These are phyloP conservation scores for Cossypha caffra DNA, from an alignment of 2,797 vertebrate genomes.

Conservation along the genomic window DNA sequence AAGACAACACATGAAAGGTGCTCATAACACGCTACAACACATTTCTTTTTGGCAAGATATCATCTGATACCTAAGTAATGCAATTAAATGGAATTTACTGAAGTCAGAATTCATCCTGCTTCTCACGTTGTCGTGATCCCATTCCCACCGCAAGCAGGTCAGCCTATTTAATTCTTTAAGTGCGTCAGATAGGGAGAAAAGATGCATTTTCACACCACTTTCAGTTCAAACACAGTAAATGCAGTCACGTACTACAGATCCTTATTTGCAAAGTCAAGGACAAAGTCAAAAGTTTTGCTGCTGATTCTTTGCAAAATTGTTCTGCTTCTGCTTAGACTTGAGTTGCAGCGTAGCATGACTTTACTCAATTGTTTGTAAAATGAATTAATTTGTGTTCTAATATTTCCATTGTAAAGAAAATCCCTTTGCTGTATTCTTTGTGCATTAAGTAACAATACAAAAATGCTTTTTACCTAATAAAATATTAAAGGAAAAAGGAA, in stretches of 20 bases:
- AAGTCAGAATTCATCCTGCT: background rate
- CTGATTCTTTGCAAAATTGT: conserved; percentile 22
- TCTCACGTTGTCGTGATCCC: background rate
- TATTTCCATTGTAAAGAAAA: conserved; percentile 66
- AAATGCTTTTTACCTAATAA: conserved; percentile 62
- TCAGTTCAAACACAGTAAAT: conserved; percentile 5
- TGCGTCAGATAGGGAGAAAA: background rate
- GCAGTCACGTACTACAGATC: conserved; percentile 35
- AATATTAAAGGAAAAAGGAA: conserved; percentile 11
- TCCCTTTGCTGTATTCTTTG: conserved; percentile 60
- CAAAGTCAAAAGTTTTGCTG: conserved; percentile 9
- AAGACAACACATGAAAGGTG: conserved; percentile 14
- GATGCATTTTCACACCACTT: background rate
- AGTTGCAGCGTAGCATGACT: conserved; percentile 70
- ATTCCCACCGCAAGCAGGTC: background rate
- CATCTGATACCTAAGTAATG: background rate
- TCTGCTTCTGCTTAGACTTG: conserved; percentile 54
- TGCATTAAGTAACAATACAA: conserved; percentile 63
- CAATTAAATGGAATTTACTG: background rate
- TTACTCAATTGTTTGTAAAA: conserved; percentile 54
- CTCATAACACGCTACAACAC: background rate
- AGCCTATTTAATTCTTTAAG: background rate
- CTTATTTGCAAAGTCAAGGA: conserved; percentile 55
- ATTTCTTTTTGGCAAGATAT: background rate
- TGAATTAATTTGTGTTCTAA: conserved; percentile 49